phyloP scores from a whole-genome alignment of 2,113 vertebrate genomes.

The Galbula dea region DNA sequence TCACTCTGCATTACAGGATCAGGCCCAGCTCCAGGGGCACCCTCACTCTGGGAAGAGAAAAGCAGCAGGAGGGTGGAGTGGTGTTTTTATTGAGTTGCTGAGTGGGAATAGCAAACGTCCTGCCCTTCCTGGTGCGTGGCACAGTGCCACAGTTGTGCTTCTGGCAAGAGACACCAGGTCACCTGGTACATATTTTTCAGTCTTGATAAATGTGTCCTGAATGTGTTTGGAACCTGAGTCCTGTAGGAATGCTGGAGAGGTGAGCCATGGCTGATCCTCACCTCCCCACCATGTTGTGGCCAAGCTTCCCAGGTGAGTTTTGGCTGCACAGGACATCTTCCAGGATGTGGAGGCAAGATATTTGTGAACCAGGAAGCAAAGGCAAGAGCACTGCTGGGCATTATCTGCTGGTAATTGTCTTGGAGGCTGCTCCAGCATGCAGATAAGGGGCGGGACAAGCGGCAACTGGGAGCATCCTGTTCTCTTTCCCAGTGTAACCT shows the following conservation, averaged over 20 bases:
- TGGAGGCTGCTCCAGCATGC: background rate
- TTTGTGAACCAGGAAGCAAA: background rate
- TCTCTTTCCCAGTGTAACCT: fast-evolving
- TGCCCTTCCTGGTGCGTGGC: background rate
- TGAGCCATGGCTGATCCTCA: background rate
- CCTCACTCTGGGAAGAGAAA: background rate
- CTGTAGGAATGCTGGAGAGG: background rate
- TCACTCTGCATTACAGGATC: background rate
- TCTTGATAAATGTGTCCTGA: background rate
- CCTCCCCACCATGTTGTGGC: fast-evolving
- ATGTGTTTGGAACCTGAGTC: background rate
- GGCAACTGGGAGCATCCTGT: background rate
- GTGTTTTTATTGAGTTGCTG: background rate
- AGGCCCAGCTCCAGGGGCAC: background rate
- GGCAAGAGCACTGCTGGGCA: background rate
- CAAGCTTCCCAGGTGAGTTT: background rate
- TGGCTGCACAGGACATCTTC: background rate
- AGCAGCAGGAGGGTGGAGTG: background rate
- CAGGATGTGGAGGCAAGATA: background rate
- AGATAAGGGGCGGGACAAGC: background rate
- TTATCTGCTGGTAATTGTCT: background rate
- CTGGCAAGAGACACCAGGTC: fast-evolving
- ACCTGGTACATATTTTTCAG: background rate
- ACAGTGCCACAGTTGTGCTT: fast-evolving
- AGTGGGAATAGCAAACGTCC: background rate